A percentile compares a stretch with the other conserved stretches of the same genome.
phyloP scores from a whole-genome alignment of 1,140 invertebrate species.

The Paramacrobiotus metropolitanus region DNA sequence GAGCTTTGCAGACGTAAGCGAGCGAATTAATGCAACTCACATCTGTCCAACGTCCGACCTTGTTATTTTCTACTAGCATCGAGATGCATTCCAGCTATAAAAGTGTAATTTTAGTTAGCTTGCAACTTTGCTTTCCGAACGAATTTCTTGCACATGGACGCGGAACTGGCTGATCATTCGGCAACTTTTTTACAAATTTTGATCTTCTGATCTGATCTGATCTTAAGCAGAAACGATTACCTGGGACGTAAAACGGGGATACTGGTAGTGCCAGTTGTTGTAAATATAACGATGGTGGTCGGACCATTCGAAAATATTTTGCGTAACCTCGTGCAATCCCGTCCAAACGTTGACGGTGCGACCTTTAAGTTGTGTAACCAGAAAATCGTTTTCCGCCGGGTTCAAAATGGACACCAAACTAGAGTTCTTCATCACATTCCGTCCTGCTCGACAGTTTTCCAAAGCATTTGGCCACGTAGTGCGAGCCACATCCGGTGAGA shows the following conservation, averaged over 20 bases:
- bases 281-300: neutral
- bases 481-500: no score
- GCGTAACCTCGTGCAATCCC: neutral
- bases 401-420: neutral
- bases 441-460: neutral
- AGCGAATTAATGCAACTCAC: neutral
- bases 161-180: no score
- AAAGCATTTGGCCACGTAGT: no score
- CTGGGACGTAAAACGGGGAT: no score
- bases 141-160: no score
- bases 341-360: neutral
- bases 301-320: neutral
- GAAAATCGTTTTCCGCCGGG: neutral
- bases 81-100: neutral
- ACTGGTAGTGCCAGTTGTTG: slow-evolving; percentile 1
- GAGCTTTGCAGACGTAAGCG: neutral
- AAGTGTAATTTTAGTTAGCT: neutral
- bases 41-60: neutral
- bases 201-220: no score
- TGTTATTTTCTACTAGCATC: neutral
- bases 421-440: neutral
- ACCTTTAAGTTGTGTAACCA: neutral
- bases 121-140: no score
- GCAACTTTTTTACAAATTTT: no score
- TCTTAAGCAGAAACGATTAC: no score